phyloP scores from a whole-genome alignment of 2,797 vertebrate genomes.

The Neostethus bicornis region DNA sequence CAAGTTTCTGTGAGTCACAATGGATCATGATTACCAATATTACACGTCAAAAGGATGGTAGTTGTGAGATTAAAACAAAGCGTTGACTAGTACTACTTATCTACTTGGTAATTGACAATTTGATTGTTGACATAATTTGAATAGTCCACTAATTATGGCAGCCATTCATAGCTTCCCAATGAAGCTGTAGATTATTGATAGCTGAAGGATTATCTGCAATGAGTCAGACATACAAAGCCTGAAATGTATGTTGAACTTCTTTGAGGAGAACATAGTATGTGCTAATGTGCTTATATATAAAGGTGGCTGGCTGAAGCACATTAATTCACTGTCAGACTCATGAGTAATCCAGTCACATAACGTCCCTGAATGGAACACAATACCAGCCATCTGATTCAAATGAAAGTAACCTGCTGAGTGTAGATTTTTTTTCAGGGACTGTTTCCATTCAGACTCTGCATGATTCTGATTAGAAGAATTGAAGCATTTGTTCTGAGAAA shows the following conservation, averaged over 20 bases:
- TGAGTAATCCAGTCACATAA: slow-evolving; percentile 23
- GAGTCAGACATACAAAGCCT: not conserved
- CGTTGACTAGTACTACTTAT: too few relatives aligned
- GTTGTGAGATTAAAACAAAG: too few relatives aligned
- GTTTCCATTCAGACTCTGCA: slow-evolving; percentile 26
- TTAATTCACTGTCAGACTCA: slow-evolving; percentile 28
- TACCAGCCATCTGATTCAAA: slow-evolving; percentile 23
- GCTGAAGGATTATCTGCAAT: not conserved
- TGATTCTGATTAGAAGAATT: slow-evolving; percentile 30
- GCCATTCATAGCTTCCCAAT: too few relatives aligned
- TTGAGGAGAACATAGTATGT: not conserved
- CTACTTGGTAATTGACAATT: too few relatives aligned
- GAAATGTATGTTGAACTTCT: not conserved
- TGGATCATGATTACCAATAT: too few relatives aligned
- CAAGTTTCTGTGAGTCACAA: too few relatives aligned
- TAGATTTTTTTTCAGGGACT: slow-evolving; percentile 33
- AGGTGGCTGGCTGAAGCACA: slow-evolving; percentile 1
- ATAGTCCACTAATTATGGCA: too few relatives aligned
- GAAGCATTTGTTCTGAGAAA: slow-evolving; percentile 27
- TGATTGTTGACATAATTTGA: too few relatives aligned
- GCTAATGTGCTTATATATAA: slow-evolving; percentile 4
- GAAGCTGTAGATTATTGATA: not conserved
- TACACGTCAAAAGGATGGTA: too few relatives aligned
- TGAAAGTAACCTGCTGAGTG: slow-evolving; percentile 45
- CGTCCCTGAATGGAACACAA: slow-evolving; percentile 22